A percentile compares a stretch with the other conserved stretches of the same genome.
These are phyloP conservation scores for Steinernema khuongi DNA, from an alignment of 1,140 invertebrate species.

Conservation along the genomic window DNA sequence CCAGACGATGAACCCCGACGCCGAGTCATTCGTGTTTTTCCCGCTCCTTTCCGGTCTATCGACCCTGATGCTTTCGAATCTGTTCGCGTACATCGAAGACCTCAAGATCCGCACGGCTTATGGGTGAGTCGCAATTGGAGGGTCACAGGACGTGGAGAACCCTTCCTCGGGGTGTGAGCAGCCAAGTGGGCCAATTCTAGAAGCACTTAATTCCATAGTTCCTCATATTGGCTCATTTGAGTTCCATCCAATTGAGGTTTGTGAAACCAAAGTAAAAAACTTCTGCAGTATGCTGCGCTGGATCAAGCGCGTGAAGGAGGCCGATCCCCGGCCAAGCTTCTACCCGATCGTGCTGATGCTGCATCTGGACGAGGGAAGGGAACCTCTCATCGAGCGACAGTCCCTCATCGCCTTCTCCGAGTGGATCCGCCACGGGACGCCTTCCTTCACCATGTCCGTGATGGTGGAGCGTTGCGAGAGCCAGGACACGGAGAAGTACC, in stretches of 20 bases:
- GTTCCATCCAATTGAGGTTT: too few species aligned
- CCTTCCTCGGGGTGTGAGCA: too few species aligned
- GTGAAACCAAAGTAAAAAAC: too few species aligned
- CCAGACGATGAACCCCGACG: background rate
- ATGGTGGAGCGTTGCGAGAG: background rate
- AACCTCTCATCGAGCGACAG: background rate
- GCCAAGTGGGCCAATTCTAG: too few species aligned
- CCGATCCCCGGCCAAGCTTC: background rate
- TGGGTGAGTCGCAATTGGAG: background rate
- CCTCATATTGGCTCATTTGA: too few species aligned
- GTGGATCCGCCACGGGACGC: background rate
- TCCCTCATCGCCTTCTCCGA: background rate
- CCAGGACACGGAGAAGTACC: background rate
- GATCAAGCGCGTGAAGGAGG: background rate
- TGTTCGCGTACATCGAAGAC: background rate
- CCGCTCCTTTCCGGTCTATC: too few species aligned
- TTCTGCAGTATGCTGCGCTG: background rate
- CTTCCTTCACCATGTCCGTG: background rate
- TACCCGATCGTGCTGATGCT: conserved; percentile 6
- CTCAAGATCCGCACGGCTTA: background rate
- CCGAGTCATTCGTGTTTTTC: too few species aligned
- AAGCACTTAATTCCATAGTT: too few species aligned
- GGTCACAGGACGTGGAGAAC: too few species aligned
- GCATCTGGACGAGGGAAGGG: background rate
- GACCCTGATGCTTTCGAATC: background rate